Evolutionary conservation across 1,140 invertebrate species (phyloP).

Genomic region (Drosophila setifemur): DNA sequence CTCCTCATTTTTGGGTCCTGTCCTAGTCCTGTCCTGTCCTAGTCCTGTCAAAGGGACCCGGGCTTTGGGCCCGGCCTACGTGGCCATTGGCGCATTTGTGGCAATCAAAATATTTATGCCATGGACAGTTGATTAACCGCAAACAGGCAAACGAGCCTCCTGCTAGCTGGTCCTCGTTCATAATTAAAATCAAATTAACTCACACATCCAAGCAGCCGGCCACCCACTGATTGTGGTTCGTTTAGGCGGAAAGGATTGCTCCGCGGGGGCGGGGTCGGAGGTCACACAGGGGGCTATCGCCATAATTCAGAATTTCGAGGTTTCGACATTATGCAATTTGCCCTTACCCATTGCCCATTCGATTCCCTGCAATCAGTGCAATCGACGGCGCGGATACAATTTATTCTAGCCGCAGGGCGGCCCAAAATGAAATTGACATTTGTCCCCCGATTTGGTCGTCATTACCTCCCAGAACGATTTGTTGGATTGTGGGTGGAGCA

Average conservation of each 20-base stretch:
- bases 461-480: neutral
- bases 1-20: slow-evolving; percentile 24
- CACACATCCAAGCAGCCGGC: slow-evolving; percentile 14
- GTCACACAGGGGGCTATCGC: neutral
- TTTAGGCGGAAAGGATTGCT: neutral
- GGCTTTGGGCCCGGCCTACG: neutral
- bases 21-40: neutral
- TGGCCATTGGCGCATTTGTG: slow-evolving; percentile 38
- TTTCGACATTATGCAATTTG: slow-evolving; percentile 33
- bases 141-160: slow-evolving; percentile 49
- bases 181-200: slow-evolving; percentile 79
- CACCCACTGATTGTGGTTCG: neutral
- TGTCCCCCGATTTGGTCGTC: slow-evolving; percentile 6
- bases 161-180: slow-evolving; percentile 42
- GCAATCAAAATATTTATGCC: slow-evolving; percentile 76
- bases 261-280: neutral
- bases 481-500: neutral
- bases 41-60: slow-evolving; percentile 22
- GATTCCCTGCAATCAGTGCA: slow-evolving; percentile 36
- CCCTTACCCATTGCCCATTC: neutral
- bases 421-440: slow-evolving; percentile 58
- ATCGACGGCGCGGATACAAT: slow-evolving; percentile 31
- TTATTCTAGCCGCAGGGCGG: slow-evolving; percentile 25
- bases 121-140: slow-evolving; percentile 72
- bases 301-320: slow-evolving; percentile 36